Conservation (phyloP, 1,140 invertebrate species). For the Pseudomyrmex gracilis region DNA sequence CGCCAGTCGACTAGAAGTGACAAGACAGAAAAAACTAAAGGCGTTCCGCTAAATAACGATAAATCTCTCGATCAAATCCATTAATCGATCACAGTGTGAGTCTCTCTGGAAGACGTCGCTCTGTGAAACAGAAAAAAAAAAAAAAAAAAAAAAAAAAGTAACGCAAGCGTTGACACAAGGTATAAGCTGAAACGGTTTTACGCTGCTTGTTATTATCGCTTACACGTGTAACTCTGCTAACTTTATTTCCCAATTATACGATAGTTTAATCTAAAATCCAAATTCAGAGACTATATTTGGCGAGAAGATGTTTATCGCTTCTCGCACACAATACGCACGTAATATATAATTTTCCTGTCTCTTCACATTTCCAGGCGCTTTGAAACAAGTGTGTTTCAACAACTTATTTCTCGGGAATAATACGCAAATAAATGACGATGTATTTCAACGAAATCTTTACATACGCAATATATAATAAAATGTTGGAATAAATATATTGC, state of each 20-base stretch:
- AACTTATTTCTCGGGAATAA: no score
- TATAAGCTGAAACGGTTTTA: not conserved
- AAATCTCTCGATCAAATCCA: constrained; percentile 21
- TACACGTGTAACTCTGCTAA: no score
- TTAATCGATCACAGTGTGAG: constrained; percentile 18
- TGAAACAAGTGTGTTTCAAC: no score
- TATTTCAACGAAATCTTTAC: no score
- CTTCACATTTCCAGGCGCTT: not conserved
- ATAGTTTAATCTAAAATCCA: not conserved
- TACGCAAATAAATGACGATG: constrained; percentile 1
- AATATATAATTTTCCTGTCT: not conserved
- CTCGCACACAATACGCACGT: no score
- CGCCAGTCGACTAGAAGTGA: constrained; percentile 2
- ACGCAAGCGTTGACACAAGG: not conserved
- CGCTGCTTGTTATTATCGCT: not conserved
- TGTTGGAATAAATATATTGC: not conserved
- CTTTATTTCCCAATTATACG: not conserved
- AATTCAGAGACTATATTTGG: not conserved
- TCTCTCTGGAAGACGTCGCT: not conserved
- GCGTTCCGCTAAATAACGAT: constrained; percentile 16
- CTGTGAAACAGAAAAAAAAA: not conserved
- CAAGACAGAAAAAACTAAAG: constrained; percentile 1
- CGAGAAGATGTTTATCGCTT: not conserved
- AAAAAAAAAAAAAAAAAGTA: not conserved
- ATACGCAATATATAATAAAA: not conserved